These are phyloP conservation scores for Zenarchopterus dispar DNA, from an alignment of 2,797 vertebrate species.

Conservation along the genomic window DNA sequence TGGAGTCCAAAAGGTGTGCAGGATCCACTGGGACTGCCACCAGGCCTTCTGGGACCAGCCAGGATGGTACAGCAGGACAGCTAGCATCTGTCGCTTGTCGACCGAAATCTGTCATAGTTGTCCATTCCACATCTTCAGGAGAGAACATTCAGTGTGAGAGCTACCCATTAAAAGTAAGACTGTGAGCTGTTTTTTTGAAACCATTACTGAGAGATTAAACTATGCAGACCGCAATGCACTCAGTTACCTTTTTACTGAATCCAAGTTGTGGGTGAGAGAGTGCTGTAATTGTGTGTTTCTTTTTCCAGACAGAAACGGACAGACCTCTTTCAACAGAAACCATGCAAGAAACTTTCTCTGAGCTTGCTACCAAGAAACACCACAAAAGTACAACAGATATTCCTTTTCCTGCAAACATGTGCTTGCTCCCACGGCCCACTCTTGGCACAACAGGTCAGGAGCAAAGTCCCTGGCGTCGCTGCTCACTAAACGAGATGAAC, in stretches of 20 bases:
- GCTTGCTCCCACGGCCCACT: constrained; percentile 6
- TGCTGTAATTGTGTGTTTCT: background rate
- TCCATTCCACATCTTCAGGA: constrained; percentile 22
- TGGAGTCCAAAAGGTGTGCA: constrained; percentile 1
- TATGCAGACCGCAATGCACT: background rate
- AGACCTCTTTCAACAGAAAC: background rate
- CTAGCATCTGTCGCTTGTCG: background rate
- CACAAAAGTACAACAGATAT: constrained; percentile 55
- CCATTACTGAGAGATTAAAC: background rate
- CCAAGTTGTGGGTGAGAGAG: no score
- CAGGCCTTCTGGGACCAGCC: background rate
- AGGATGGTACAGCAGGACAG: background rate
- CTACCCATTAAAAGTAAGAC: constrained; percentile 31
- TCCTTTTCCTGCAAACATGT: constrained; percentile 9
- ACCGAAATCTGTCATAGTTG: constrained; percentile 29
- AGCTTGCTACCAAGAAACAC: background rate
- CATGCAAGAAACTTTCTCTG: constrained; percentile 1
- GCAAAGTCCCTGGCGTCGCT: constrained; percentile 27
- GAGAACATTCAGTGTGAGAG: constrained; percentile 28
- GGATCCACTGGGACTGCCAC: background rate
- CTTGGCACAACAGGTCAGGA: constrained; percentile 11
- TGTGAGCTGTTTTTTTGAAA: background rate
- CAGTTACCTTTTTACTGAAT: background rate
- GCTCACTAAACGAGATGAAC: constrained; percentile 41
- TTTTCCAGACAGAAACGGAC: background rate